Percentiles rank a stretch among this genome's conserved stretches.
These are phyloP conservation scores for Macrophya annulata DNA, from an alignment of 2,888 invertebrate genomes.

Conservation along the genomic window DNA sequence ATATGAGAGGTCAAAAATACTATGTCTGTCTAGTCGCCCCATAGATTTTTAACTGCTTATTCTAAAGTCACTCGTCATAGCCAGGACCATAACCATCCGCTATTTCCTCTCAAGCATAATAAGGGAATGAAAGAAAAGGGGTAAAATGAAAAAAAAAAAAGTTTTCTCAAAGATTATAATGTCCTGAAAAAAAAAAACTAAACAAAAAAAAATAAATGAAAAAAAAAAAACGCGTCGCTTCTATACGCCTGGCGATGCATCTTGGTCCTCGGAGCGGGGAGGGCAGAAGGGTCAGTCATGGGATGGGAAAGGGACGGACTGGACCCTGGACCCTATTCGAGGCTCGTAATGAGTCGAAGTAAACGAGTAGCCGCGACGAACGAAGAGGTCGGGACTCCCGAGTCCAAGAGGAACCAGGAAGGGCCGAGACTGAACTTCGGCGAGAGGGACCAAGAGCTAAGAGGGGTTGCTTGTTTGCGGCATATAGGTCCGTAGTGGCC, in stretches of 20 bases:
- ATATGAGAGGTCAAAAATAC: neutral
- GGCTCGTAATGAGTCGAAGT: slow-evolving; percentile 5
- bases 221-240: neutral
- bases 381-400: neutral
- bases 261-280: neutral
- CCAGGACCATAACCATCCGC: neutral
- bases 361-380: neutral
- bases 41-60: slow-evolving; percentile 7
- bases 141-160: neutral
- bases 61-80: neutral
- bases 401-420: slow-evolving; percentile 37
- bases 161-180: slow-evolving; percentile 1
- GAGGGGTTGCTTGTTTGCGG: slow-evolving; percentile 55
- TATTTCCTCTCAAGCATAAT: neutral
- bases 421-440: slow-evolving; percentile 1
- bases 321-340: slow-evolving; percentile 53
- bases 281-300: slow-evolving; percentile 12
- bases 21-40: neutral
- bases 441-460: slow-evolving; percentile 33
- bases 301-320: slow-evolving; percentile 60
- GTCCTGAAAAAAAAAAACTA: too few relatives aligned
- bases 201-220: neutral
- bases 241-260: slow-evolving; percentile 21
- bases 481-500: slow-evolving; percentile 25
- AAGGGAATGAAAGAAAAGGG: neutral